These are phyloP conservation scores for Apamea epomidion DNA, from an alignment of 2,888 invertebrate species.

Conservation along the genomic window DNA sequence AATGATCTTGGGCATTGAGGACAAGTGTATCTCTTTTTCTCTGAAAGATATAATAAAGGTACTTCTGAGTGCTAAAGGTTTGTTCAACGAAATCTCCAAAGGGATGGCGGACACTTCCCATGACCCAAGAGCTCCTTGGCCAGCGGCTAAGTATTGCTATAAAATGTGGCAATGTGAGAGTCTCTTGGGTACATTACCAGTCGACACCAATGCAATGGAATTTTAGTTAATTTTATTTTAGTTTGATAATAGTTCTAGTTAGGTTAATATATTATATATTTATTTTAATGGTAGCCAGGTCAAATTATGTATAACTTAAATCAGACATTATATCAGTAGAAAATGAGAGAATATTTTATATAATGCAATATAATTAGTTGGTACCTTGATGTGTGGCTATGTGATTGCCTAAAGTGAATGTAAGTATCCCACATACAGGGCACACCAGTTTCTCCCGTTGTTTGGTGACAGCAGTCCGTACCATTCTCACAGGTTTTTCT, in stretches of 20 bases:
- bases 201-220: too few species aligned
- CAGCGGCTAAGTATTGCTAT: not conserved
- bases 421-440: constrained; percentile 88
- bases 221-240: too few species aligned
- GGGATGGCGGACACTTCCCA: not conserved
- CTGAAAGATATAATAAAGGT: constrained; percentile 73
- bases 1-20: constrained; percentile 86
- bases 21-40: constrained; percentile 87
- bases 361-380: not conserved
- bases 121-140: not conserved
- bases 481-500: constrained; percentile 79
- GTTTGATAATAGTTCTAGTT: not conserved
- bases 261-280: not conserved
- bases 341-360: not conserved
- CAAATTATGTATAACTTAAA: not conserved
- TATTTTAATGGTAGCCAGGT: not conserved
- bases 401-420: constrained; percentile 86
- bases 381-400: constrained; percentile 89
- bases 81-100: not conserved
- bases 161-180: too few species aligned
- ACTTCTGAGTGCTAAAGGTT: not conserved
- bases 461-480: constrained; percentile 75
- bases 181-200: too few species aligned
- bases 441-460: constrained; percentile 88
- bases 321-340: too few species aligned